Conservation (phyloP, 2,113 vertebrate genomes). For the Rutilus rutilus region DNA sequence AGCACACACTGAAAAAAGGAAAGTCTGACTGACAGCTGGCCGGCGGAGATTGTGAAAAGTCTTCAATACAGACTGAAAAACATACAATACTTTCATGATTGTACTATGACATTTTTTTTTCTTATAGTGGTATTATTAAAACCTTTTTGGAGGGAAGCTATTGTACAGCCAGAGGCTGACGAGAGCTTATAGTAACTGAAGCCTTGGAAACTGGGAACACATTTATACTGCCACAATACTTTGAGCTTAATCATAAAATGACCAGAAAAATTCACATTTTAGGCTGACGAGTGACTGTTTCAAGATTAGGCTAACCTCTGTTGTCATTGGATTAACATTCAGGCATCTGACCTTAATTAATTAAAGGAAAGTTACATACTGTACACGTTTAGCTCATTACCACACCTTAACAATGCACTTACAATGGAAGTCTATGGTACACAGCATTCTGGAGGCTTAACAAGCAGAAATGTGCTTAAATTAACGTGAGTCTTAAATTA, state of each 20-base stretch:
- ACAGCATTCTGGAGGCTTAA: background rate
- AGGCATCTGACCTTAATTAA: background rate
- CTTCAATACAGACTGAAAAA: background rate
- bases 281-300: background rate
- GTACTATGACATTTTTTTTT: background rate
- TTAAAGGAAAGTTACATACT: background rate
- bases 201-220: background rate
- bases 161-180: background rate
- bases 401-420: background rate
- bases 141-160: background rate
- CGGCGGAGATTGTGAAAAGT: background rate
- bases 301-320: background rate
- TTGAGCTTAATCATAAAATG: background rate
- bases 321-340: background rate
- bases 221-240: background rate
- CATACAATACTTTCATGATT: background rate
- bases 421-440: background rate
- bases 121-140: background rate
- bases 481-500: too few relatives aligned
- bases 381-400: background rate
- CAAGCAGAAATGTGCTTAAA: background rate
- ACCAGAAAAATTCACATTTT: background rate
- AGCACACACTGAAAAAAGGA: background rate
- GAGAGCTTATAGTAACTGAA: constrained; percentile 14
- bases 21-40: background rate